Evolutionary conservation across 2,113 vertebrate genomes (phyloP), one percentile per base, ranked within the genome.

Genomic region (Microcebus lehilahytsara): DNA sequence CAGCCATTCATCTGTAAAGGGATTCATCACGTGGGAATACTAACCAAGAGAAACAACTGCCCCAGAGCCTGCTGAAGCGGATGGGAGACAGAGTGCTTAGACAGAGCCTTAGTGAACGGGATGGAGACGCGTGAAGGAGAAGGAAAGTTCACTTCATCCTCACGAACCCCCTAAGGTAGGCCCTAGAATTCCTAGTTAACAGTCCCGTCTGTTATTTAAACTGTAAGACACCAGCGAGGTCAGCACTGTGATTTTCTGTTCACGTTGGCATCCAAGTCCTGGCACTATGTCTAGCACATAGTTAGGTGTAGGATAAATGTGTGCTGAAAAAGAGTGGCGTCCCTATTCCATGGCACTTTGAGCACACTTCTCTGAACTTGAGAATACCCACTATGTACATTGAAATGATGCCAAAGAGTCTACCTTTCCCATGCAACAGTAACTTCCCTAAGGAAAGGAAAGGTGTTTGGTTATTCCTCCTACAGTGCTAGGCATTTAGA

Each of bases 81-180:
- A 53, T 3, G 12, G 10, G 53, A 85, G 53, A 6, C 27, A 30
- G 37, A 14, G 49, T 25, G 9, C 23, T 1, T 0, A 2, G 6
- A 56, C n/a, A 93, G 40, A 19, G n/a, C 13, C 27, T 10, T 17
- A 87, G 30, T 11, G 30, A 66, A 42, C 49, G 32, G 58, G 56
- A 56, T 6, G 2, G 46, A 87, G 71, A 58, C 0, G 9, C 4
- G 17, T 7, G 75, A 79, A 60, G 27, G 32, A 89, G 72, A 91
- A 83, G 87, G 51, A 46, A 96, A 77, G 67, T 8, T 7, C 49
- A 56, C 58, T 71, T 81, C 25, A 40, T 51, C 6, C 37, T 95
- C 40, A 78, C 72, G 83, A 58, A 71, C 23, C n/a, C 85, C 75
- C 0, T 11, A 22, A 60, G 32, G 20, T 1, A 62, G 27, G 20